Base-by-base conservation (phyloP, 2,888 invertebrate genomes). In the Tenthredo scrophulariae region DNA sequence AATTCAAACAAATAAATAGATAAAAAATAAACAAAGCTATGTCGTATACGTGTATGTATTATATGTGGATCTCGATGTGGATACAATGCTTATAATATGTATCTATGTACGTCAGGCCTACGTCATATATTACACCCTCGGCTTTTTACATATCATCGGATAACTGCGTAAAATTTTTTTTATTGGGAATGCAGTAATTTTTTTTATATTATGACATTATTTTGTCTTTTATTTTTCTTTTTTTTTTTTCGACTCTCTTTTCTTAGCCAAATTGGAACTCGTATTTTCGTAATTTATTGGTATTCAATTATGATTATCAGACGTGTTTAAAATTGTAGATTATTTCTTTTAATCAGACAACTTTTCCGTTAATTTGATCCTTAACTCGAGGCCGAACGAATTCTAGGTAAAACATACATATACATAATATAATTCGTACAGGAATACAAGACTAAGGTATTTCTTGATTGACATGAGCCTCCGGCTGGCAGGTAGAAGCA, bases 401-500 rank as follows among this genome's bases (percentile, higher is more conserved):
- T 72, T 72, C 72, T 72, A 10, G 2, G 37, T 37, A 72, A 2
- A 18, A 37, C 37, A 18, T 9, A 70, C n/a, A 70, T 37, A 37
- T 7, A 37, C 37, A 37, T 50, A 50, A n/a, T 22, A 33, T 43
- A 43, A 43, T 74, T 74, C 40, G 43, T 43, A 10, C 26, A 13
- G 43, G 74, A 40, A 74, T 74, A 43, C 74, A 67, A 67, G 40
- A 40, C 43, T 1, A 26, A 74, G 74, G 74, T 74, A 74, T 74
- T 74, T 74, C 43, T 43, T 74, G 74, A 74, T 74, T 43, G 74
- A 74, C 74, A 40, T 43, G 18, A 67, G 67, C 67, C 67, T 67
- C 67, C 67, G 67, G 67, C 62, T 62, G 62, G 33, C 33, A 15
- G 29, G 67, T 33, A 67, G 67, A 15, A 33, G 67, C 33, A 67